phyloP scores from a whole-genome alignment of 2,888 invertebrate species.

The Ditula angustiorana region DNA sequence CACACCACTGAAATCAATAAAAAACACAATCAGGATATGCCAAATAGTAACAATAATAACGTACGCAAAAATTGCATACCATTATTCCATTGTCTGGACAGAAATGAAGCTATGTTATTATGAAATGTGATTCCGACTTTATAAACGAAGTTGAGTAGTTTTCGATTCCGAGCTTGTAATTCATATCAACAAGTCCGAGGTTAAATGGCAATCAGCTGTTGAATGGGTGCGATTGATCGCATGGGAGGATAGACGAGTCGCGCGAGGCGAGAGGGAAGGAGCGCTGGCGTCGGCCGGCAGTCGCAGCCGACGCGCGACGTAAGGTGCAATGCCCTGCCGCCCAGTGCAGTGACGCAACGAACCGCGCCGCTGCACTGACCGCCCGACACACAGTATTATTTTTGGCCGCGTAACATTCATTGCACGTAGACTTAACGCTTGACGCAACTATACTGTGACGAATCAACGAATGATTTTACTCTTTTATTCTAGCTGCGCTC shows the following conservation, averaged over 20 bases:
- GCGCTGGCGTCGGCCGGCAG: slow-evolving; percentile 47
- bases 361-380: slow-evolving; percentile 74
- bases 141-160: slow-evolving; percentile 25
- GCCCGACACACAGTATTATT: slow-evolving; percentile 67
- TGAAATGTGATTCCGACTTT: slow-evolving; percentile 19
- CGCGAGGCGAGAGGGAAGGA: slow-evolving; percentile 52
- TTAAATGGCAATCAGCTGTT: slow-evolving; percentile 76
- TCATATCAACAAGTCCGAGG: slow-evolving; percentile 44
- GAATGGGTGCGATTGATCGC: slow-evolving; percentile 68
- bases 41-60: not conserved
- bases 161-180: slow-evolving; percentile 29
- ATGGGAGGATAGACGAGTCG: slow-evolving; percentile 55
- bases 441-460: slow-evolving; percentile 61
- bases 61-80: not conserved
- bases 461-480: slow-evolving; percentile 62
- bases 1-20: slow-evolving; percentile 90
- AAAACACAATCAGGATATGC: not conserved
- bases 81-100: not conserved
- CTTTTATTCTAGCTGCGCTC: slow-evolving; percentile 51
- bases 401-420: slow-evolving; percentile 78
- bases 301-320: slow-evolving; percentile 52
- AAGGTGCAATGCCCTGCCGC: slow-evolving; percentile 80
- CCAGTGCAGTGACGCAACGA: slow-evolving; percentile 80
- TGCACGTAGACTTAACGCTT: slow-evolving; percentile 55
- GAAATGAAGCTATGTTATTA: slow-evolving; percentile 12